These are phyloP conservation scores for Rhabdomys pumilio DNA, from an alignment of 2,797 vertebrate species.

Conservation along the genomic window DNA sequence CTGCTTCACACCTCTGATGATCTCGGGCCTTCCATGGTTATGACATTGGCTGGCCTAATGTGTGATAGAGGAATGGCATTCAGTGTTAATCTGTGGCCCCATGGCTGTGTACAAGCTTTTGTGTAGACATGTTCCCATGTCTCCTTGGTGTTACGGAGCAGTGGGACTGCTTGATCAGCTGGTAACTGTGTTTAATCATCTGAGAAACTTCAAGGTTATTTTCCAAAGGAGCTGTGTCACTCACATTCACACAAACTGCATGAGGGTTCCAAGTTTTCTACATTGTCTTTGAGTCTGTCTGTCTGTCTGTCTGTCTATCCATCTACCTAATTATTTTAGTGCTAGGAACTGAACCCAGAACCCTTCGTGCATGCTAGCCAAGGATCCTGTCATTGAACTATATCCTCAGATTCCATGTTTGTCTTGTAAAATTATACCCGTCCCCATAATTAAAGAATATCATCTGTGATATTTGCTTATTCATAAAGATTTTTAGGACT, in stretches of 20 bases:
- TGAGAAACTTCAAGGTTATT: background rate
- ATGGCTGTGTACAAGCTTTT: background rate
- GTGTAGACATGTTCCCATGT: background rate
- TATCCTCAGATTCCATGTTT: background rate
- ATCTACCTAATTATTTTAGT: background rate
- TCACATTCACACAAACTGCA: background rate
- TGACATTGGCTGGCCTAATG: background rate
- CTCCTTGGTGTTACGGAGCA: background rate
- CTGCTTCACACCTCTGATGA: background rate
- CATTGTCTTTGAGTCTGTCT: background rate
- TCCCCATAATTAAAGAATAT: background rate
- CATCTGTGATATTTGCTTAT: slow-evolving; percentile 11
- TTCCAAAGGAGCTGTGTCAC: background rate
- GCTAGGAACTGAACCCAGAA: background rate
- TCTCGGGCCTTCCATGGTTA: background rate
- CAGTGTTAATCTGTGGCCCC: background rate
- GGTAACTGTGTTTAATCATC: background rate
- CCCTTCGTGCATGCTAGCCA: background rate
- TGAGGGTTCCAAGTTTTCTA: background rate
- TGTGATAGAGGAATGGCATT: background rate
- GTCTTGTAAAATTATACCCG: background rate
- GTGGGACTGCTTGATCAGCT: background rate
- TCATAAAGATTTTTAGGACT: background rate
- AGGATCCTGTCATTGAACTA: background rate
- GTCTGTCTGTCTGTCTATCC: background rate